phyloP scores from a whole-genome alignment of 2,797 vertebrate genomes.

The Melanitta fusca region DNA sequence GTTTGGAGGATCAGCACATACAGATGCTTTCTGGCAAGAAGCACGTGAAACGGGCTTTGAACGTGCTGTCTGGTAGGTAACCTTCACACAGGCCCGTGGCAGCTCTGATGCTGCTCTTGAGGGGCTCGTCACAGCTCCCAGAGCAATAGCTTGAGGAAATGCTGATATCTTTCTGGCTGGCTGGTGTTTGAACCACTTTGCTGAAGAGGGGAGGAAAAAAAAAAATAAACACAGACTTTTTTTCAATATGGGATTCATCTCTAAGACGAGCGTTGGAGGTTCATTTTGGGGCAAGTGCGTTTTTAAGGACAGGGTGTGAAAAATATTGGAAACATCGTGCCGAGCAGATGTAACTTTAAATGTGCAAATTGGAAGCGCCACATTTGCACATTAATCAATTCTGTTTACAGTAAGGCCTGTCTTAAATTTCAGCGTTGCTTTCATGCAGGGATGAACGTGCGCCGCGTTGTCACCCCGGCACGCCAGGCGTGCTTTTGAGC shows the following conservation, averaged over 20 bases:
- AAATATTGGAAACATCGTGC: neutral
- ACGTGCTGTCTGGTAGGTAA: neutral
- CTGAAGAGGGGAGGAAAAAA: neutral
- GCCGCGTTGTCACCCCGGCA: neutral
- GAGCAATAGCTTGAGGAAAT: neutral
- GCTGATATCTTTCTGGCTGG: neutral
- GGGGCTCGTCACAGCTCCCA: neutral
- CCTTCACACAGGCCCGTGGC: neutral
- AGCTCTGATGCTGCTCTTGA: neutral
- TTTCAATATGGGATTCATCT: neutral
- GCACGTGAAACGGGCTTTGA: neutral
- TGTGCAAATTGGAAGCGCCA: neutral
- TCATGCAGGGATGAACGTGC: fast-evolving
- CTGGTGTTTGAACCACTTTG: neutral
- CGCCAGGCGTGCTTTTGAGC: fast-evolving
- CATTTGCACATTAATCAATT: neutral
- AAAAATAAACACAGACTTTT: neutral
- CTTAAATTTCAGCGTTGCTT: neutral
- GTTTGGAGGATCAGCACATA: fast-evolving
- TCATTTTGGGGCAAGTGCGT: neutral
- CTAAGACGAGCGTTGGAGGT: neutral
- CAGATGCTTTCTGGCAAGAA: neutral
- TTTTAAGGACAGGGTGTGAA: neutral
- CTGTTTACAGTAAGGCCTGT: neutral
- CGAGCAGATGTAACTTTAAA: neutral